phyloP scores from a whole-genome alignment of 1,140 invertebrate genomes.

The Agrypnia vestita region DNA sequence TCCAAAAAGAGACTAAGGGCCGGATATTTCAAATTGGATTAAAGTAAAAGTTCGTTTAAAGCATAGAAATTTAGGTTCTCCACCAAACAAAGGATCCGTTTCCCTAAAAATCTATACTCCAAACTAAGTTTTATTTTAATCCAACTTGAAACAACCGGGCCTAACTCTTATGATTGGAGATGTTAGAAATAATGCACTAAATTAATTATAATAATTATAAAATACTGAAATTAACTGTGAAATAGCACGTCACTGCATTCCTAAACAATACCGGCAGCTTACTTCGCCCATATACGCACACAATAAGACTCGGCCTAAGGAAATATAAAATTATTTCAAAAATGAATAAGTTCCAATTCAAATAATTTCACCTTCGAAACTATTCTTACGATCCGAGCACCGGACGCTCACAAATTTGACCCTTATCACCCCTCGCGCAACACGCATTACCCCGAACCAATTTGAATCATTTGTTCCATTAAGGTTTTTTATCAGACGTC shows the following conservation, averaged over 20 bases:
- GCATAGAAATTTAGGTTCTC: no score
- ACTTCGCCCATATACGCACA: conserved; percentile 54
- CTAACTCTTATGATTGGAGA: no score
- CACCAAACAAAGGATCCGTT: no score
- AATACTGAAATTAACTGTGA: no score
- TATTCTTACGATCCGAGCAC: conserved; percentile 21
- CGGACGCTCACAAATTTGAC: conserved; percentile 45
- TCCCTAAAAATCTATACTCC: no score
- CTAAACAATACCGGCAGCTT: conserved; percentile 53
- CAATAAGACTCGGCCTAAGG: conserved; percentile 52
- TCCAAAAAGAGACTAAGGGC: no score
- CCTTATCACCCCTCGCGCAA: conserved; percentile 33
- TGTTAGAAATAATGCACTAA: no score
- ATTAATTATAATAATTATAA: no score
- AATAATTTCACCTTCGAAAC: conserved; percentile 44
- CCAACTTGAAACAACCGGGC: no score
- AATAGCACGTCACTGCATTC: conserved; percentile 35
- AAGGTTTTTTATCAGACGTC: conserved; percentile 21
- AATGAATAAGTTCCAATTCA: conserved; percentile 46
- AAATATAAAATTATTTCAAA: conserved; percentile 45
- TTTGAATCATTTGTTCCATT: conserved; percentile 4
- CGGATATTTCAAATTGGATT: no score
- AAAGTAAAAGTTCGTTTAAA: no score
- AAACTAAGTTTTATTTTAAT: no score
- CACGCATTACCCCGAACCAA: background rate